Evolutionary conservation across 2,113 vertebrate genomes (phyloP).

Genomic region (Scortum barcoo): DNA sequence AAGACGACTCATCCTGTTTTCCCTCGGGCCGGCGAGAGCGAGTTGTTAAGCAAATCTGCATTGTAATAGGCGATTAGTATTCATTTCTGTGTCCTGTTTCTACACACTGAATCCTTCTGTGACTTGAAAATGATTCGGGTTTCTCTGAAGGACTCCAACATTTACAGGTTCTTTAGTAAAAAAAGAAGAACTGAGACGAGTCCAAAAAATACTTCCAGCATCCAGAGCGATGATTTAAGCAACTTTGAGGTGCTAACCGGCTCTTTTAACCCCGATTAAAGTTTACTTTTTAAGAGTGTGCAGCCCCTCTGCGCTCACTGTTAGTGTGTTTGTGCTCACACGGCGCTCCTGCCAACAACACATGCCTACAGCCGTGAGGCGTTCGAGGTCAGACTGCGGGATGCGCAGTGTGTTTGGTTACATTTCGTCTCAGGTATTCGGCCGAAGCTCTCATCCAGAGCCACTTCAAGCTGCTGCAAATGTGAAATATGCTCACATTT

Average conservation of each 20-base stretch:
- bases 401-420: not conserved
- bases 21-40: slow-evolving; percentile 58
- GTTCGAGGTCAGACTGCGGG: not conserved
- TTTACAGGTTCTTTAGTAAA: not conserved
- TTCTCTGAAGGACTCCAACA: slow-evolving; percentile 9
- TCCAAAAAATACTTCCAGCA: not conserved
- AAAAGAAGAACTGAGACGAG: not conserved
- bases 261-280: slow-evolving; percentile 1
- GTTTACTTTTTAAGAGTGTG: not conserved
- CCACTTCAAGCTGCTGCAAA: not conserved
- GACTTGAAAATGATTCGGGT: slow-evolving; percentile 1
- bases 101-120: slow-evolving; percentile 25
- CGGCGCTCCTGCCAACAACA: not conserved
- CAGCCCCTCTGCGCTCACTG: not conserved
- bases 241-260: not conserved
- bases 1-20: slow-evolving; percentile 50
- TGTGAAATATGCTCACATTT: not conserved
- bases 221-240: slow-evolving; percentile 13
- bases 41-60: slow-evolving; percentile 73
- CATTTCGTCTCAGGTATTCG: slow-evolving; percentile 29
- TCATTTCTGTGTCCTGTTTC: slow-evolving; percentile 56
- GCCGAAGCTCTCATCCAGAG: not conserved
- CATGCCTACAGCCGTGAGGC: slow-evolving; percentile 19
- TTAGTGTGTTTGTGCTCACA: too few relatives aligned
- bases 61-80: slow-evolving; percentile 74